These are phyloP conservation scores for Nemapogon koenigi DNA, from an alignment of 2,888 invertebrate species.

Conservation along the genomic window DNA sequence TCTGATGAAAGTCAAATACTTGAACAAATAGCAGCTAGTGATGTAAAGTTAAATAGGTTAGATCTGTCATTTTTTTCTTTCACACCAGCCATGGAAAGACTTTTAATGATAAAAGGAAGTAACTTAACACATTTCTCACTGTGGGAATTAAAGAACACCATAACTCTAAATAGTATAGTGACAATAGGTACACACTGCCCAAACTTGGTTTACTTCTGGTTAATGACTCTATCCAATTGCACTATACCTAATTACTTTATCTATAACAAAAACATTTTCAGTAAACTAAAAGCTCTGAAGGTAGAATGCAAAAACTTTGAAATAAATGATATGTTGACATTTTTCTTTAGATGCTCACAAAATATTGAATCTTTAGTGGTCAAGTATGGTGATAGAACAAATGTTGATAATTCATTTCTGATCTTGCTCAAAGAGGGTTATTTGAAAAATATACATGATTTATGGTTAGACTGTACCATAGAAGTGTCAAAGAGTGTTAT, in stretches of 20 bases:
- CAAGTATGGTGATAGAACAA: conserved; percentile 49
- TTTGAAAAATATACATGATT: conserved; percentile 34
- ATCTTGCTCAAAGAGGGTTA: conserved; percentile 38
- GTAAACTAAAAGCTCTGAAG: conserved; percentile 37
- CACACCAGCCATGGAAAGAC: conserved; percentile 39
- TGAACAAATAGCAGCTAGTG: conserved; percentile 41
- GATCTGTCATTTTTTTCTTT: conserved; percentile 55
- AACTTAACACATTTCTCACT: conserved; percentile 52
- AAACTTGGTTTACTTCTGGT: conserved; percentile 40
- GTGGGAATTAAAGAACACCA: conserved; percentile 50
- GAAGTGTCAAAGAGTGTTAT: conserved; percentile 44
- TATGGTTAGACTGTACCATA: conserved; percentile 56
- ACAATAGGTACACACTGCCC: conserved; percentile 47
- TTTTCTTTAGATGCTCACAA: conserved; percentile 44
- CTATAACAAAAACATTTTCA: conserved; percentile 36
- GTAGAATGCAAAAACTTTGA: conserved; percentile 50
- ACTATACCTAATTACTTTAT: conserved; percentile 38
- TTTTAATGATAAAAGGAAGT: conserved; percentile 40
- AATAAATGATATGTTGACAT: conserved; percentile 38
- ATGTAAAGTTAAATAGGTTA: conserved; percentile 37
- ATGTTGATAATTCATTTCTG: conserved; percentile 36
- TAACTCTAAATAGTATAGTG: conserved; percentile 42
- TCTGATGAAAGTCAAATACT: conserved; percentile 50
- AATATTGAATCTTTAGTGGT: conserved; percentile 40
- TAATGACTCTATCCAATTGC: conserved; percentile 48